Evolutionary conservation across 1,140 invertebrate species (phyloP).

Genomic region (Cydia pomonella): DNA sequence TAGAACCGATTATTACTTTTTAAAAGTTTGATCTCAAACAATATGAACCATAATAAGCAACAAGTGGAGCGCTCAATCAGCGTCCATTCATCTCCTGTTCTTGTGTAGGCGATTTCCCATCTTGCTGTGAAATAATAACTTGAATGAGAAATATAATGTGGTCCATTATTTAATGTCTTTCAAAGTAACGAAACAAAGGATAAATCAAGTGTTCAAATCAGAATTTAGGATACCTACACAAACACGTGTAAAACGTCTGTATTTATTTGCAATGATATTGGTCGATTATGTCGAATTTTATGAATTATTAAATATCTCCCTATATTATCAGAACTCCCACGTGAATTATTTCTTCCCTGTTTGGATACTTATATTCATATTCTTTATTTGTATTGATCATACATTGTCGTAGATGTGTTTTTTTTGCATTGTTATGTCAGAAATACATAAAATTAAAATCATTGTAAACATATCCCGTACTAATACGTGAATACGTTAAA

Average conservation of each 20-base stretch:
- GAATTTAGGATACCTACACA: background rate
- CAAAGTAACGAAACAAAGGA: background rate
- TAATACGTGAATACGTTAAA: background rate
- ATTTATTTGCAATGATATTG: no score
- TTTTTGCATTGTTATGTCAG: no score
- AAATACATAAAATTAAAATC: no score
- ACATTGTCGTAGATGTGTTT: no score
- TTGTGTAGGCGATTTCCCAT: constrained; percentile 4
- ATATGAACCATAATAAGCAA: background rate
- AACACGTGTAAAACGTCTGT: background rate
- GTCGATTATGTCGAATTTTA: no score
- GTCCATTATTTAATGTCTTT: background rate
- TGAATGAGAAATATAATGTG: background rate
- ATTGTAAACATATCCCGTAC: no score
- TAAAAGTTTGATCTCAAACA: background rate
- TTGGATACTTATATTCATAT: no score
- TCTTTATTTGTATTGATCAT: no score
- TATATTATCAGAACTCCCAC: no score
- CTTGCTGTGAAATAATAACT: constrained; percentile 2
- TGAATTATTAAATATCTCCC: no score
- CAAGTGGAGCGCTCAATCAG: constrained; percentile 14
- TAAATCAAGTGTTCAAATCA: background rate
- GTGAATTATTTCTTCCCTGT: no score
- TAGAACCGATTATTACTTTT: background rate
- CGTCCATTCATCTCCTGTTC: constrained; percentile 7